Conservation (phyloP, 2,113 vertebrate species). For the Saccopteryx bilineata region DNA sequence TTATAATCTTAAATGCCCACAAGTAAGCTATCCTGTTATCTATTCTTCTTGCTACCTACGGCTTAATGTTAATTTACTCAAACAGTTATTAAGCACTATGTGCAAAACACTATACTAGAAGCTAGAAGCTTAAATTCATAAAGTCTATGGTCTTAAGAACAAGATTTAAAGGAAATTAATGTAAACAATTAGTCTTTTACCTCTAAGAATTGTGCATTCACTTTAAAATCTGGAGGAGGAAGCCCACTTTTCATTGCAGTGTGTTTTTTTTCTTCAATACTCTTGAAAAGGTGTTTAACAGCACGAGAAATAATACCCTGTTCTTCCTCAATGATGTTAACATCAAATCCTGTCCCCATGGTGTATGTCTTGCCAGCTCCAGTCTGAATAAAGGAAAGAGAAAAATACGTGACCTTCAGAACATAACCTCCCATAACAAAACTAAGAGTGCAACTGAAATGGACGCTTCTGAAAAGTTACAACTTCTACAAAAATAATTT, state of each 20-base stretch:
- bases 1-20: constrained; percentile 24
- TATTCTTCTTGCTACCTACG: neutral
- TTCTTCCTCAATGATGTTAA: constrained; percentile 95
- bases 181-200: constrained; percentile 84
- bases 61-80: constrained; percentile 26
- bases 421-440: neutral
- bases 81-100: neutral
- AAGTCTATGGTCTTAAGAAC: neutral
- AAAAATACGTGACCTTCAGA: neutral
- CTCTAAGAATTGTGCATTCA: constrained; percentile 98
- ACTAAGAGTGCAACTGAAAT: neutral
- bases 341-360: constrained; percentile 99
- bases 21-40: neutral
- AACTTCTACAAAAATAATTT: constrained; percentile 15
- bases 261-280: constrained; percentile 94
- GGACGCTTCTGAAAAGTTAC: neutral
- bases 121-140: neutral
- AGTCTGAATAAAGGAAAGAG: constrained; percentile 89
- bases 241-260: constrained; percentile 92
- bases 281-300: constrained; percentile 95
- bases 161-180: constrained; percentile 47
- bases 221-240: constrained; percentile 98
- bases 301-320: constrained; percentile 97
- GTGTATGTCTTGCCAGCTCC: constrained; percentile 99
- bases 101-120: neutral